Evolutionary conservation across 2,113 vertebrate genomes (phyloP).

Genomic region (Embiotoca jacksoni): DNA sequence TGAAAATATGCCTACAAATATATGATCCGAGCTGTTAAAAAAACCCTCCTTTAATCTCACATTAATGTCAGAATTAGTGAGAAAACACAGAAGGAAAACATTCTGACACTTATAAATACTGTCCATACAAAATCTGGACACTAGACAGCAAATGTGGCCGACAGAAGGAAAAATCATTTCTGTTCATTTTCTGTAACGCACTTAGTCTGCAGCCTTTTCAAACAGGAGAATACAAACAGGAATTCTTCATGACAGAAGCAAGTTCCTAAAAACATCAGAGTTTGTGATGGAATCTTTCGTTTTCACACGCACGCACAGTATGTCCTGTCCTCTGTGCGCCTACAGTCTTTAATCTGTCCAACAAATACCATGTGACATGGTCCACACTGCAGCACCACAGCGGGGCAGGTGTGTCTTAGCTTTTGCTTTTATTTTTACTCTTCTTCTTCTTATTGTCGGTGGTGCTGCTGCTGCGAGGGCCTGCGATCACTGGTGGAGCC

Average conservation of each 20-base stretch:
- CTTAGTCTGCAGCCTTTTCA: neutral
- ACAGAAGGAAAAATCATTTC: neutral
- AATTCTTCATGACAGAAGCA: neutral
- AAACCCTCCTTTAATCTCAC: no score
- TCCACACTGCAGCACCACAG: neutral
- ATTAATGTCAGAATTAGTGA: no score
- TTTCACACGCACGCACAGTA: neutral
- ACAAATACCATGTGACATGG: neutral
- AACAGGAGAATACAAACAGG: neutral
- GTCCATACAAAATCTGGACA: slow-evolving; percentile 9
- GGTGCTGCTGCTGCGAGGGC: slow-evolving; percentile 79
- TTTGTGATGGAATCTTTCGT: neutral
- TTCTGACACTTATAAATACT: slow-evolving; percentile 28
- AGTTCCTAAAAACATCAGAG: slow-evolving; percentile 2
- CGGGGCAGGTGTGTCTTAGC: slow-evolving; percentile 9
- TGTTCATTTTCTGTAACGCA: neutral
- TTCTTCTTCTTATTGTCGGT: slow-evolving; percentile 87
- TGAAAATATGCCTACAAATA: no score
- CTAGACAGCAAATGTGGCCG: neutral
- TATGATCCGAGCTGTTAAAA: no score
- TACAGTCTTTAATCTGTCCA: slow-evolving; percentile 29
- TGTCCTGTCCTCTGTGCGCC: neutral
- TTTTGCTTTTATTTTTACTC: slow-evolving; percentile 70
- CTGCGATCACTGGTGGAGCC: slow-evolving; percentile 87
- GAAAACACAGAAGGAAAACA: neutral